Evolutionary conservation across 2,113 vertebrate genomes (phyloP).

Genomic region (Lontra canadensis): DNA sequence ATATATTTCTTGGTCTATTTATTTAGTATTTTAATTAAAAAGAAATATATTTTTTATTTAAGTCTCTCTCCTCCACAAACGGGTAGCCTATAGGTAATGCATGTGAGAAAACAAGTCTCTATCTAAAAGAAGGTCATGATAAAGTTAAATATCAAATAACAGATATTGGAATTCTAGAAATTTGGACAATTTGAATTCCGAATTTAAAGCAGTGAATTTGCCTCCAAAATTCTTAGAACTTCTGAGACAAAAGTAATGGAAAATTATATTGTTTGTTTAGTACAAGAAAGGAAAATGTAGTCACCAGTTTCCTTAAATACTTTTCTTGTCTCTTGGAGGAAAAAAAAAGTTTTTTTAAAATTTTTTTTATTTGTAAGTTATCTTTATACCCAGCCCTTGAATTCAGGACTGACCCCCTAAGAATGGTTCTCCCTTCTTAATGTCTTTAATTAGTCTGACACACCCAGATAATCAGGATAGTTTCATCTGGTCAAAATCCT

Average conservation of each 20-base stretch:
- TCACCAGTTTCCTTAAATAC: background rate
- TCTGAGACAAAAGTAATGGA: background rate
- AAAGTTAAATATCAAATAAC: background rate
- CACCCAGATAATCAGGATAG: background rate
- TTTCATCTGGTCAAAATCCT: background rate
- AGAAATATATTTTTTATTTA: background rate
- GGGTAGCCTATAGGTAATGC: background rate
- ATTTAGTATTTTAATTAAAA: background rate
- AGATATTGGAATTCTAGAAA: background rate
- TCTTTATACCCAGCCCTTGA: background rate
- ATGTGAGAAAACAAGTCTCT: background rate
- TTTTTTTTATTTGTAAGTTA: background rate
- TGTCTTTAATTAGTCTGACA: background rate
- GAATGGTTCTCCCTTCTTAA: background rate
- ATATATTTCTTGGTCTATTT: background rate
- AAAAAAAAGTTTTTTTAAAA: background rate
- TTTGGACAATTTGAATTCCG: background rate
- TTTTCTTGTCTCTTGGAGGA: background rate
- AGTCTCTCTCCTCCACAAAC: background rate
- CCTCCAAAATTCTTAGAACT: background rate
- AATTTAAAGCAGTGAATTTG: background rate
- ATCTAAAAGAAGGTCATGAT: background rate
- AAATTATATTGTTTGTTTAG: background rate
- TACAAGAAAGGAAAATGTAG: background rate
- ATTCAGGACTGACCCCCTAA: background rate